Conservation (phyloP, 2,888 invertebrate species). For the Globia sparganii region DNA sequence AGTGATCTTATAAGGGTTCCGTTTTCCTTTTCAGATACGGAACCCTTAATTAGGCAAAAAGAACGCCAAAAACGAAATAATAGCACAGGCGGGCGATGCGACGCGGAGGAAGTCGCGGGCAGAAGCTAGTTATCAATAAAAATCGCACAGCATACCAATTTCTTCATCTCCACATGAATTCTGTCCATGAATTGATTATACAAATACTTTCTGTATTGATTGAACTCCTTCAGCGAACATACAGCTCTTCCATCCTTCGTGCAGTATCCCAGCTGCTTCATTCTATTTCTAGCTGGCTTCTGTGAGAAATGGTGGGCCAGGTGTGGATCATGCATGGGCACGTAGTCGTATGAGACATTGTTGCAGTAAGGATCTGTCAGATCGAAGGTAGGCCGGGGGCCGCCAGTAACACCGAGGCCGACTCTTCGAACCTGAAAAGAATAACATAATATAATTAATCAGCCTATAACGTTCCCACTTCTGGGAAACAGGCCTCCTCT, state of each 20-base stretch:
- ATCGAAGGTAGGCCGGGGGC: constrained; percentile 82
- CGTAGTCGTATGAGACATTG: constrained; percentile 89
- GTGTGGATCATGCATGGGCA: constrained; percentile 91
- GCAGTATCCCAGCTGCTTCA: constrained; percentile 89
- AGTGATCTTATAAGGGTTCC: too few species aligned
- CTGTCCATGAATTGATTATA: constrained; percentile 90
- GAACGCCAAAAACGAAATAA: not conserved
- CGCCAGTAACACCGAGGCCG: constrained; percentile 82
- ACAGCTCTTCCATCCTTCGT: constrained; percentile 91
- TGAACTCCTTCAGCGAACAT: constrained; percentile 92
- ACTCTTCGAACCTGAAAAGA: constrained; percentile 82
- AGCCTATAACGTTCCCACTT: not conserved
- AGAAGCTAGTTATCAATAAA: not conserved
- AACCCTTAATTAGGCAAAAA: not conserved
- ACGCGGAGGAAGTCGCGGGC: not conserved
- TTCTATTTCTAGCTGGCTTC: constrained; percentile 80
- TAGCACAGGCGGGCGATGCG: not conserved
- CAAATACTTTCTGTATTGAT: constrained; percentile 91
- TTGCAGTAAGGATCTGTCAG: constrained; percentile 86
- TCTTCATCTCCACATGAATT: constrained; percentile 85
- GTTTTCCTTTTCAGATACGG: too few species aligned
- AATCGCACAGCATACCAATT: constrained; percentile 74
- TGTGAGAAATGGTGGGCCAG: constrained; percentile 88
- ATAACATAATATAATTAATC: not conserved
- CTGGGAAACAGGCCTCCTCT: not conserved